These are phyloP conservation scores for Drosophila peninsularis DNA, from an alignment of 2,888 invertebrate genomes.

Conservation along the genomic window DNA sequence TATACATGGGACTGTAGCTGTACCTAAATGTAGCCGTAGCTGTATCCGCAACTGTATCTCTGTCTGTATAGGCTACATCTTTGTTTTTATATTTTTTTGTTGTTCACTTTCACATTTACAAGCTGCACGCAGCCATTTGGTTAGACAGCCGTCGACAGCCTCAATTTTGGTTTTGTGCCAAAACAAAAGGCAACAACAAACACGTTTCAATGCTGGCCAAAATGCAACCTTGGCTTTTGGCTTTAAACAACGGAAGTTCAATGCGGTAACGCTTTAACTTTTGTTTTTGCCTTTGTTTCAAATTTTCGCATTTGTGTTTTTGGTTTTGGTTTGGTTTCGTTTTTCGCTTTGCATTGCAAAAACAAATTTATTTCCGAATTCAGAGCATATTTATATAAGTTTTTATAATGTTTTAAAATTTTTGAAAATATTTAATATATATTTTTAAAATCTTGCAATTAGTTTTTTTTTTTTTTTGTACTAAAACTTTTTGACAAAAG, in stretches of 20 bases:
- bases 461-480: no score
- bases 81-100: not conserved
- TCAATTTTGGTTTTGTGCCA: conserved; percentile 26
- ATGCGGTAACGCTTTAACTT: conserved; percentile 43
- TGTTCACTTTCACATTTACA: conserved; percentile 51
- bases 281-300: conserved; percentile 29
- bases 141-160: conserved; percentile 42
- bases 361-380: conserved; percentile 24
- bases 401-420: no score
- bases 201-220: conserved; percentile 58
- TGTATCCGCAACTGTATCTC: not conserved
- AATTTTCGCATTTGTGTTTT: conserved; percentile 5
- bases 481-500: no score
- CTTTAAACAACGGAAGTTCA: conserved; percentile 72
- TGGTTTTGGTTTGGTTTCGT: not conserved
- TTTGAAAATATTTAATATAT: no score
- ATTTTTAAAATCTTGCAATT: no score
- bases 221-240: conserved; percentile 71
- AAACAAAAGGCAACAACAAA: conserved; percentile 35
- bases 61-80: conserved; percentile 8
- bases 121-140: conserved; percentile 44
- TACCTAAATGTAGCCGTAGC: conserved; percentile 14
- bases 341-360: conserved; percentile 10
- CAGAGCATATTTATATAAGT: no score
- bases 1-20: conserved; percentile 9